Conservation (phyloP, 2,888 invertebrate genomes). For the Drosophila aldrichi region DNA sequence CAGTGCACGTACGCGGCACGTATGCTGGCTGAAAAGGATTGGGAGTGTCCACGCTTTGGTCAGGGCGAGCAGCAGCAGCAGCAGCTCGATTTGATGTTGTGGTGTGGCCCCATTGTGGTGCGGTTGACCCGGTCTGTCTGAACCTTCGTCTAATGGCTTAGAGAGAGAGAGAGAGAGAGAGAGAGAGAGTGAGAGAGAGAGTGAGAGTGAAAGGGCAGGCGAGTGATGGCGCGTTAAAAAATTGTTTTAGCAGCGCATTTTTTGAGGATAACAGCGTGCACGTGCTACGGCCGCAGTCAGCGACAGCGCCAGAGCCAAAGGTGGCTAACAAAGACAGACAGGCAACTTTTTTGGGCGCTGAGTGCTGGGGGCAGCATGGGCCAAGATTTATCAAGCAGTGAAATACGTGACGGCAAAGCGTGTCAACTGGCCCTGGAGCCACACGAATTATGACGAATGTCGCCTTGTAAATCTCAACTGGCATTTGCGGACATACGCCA, state of each 20-base stretch:
- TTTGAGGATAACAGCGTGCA: constrained; percentile 76
- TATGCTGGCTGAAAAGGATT: constrained; percentile 64
- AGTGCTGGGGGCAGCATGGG: constrained; percentile 58
- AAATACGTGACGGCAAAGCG: constrained; percentile 73
- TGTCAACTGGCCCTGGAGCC: constrained; percentile 61
- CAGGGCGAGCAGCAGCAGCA: constrained; percentile 34
- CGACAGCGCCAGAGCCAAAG: constrained; percentile 36
- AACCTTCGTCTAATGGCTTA: constrained; percentile 35
- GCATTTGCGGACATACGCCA: constrained; percentile 48
- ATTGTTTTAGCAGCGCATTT: constrained; percentile 75
- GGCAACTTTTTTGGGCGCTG: constrained; percentile 41
- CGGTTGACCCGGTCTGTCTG: constrained; percentile 55
- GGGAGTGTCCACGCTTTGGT: constrained; percentile 67
- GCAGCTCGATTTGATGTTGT: constrained; percentile 73
- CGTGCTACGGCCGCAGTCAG: constrained; percentile 51
- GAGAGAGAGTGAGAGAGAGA: too few relatives aligned
- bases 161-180: too few relatives aligned
- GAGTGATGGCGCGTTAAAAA: constrained; percentile 60
- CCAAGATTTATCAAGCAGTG: constrained; percentile 73
- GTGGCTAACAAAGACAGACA: constrained; percentile 50
- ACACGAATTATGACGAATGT: constrained; percentile 70
- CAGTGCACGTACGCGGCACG: constrained; percentile 64
- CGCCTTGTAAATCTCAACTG: constrained; percentile 67
- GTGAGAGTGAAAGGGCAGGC: neutral
- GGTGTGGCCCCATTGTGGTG: constrained; percentile 56